phyloP scores from a whole-genome alignment of 1,140 invertebrate genomes.

The Drosophila punjabiensis region DNA sequence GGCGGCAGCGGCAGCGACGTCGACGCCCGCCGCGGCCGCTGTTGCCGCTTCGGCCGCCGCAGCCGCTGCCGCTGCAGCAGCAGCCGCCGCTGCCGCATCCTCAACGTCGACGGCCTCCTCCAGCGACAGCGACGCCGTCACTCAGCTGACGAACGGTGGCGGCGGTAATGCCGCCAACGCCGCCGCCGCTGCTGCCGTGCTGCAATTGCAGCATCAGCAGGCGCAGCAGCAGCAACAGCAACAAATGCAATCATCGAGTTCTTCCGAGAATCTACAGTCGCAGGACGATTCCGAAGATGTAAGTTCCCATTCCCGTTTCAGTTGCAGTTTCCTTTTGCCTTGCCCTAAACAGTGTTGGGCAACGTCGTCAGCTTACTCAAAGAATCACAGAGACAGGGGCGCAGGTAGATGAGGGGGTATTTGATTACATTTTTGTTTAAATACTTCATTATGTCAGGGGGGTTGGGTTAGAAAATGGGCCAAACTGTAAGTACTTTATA shows the following conservation, averaged over 20 bases:
- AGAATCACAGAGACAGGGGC: not conserved
- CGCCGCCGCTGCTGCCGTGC: constrained; percentile 50
- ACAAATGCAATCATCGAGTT: constrained; percentile 83
- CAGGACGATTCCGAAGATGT: constrained; percentile 84
- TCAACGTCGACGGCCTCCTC: constrained; percentile 53
- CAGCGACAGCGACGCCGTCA: constrained; percentile 56
- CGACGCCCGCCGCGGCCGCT: constrained; percentile 56
- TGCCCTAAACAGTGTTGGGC: constrained; percentile 1
- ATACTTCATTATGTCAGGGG: not conserved
- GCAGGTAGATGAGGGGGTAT: not conserved
- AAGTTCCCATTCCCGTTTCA: constrained; percentile 38
- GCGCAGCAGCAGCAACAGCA: constrained; percentile 71
- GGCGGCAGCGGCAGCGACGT: constrained; percentile 48
- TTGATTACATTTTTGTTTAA: not conserved
- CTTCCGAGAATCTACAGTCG: constrained; percentile 84
- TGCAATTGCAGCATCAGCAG: constrained; percentile 69
- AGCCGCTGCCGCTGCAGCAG: constrained; percentile 50
- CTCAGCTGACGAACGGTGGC: constrained; percentile 63
- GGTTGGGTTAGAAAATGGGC: not conserved
- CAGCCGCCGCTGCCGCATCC: constrained; percentile 51
- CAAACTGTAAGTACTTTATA: not conserved
- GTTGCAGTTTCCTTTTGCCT: not conserved
- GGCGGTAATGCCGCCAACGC: constrained; percentile 48
- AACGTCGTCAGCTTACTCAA: not conserved
- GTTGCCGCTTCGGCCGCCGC: constrained; percentile 48